Base-by-base conservation (phyloP, 2,113 vertebrate genomes). In the Illadopsis cleaveri region DNA sequence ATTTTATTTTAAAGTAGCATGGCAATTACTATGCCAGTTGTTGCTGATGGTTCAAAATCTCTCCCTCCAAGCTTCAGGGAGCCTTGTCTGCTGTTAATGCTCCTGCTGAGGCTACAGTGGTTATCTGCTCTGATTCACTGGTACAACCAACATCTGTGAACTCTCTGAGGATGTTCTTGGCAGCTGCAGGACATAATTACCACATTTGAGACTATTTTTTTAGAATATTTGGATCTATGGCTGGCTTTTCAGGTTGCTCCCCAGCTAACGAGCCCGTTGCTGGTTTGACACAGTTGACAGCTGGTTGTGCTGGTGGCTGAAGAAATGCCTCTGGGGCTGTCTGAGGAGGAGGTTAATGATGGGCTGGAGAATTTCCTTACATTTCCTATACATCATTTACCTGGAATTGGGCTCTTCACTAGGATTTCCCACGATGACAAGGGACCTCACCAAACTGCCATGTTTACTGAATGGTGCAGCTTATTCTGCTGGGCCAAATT, bases 121-220 rank as follows among this genome's bases (percentile, higher is more conserved):
- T 89, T 82, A 94, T 97, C 94, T 94, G 94, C 96, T 92, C 77
- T 80, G 92, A 94, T 97, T 96, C 97, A 81, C 70, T 62, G 95
- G 96, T 96, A 89, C 89, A 58, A 82, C 96, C 92, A 81, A 45
- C 95, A 71, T 95, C 96, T 96, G 82, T 81, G 92, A 98, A 91
- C 95, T 93, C 98, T 98, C 96, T 31, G 91, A 98, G 98, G 98
- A 96, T 58, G 8, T 86, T 71, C 94, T 94, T 97, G 97, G 98
- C 97, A 97, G 98, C 97, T 98, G 96, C 95, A 97, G 97, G 98
- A 97, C 96, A 75, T 98, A 98, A 98, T 98, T 98, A 98, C 96
- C 89, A 91, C 96, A 96, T 96, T 97, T 97, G 96, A 97, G 97
- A 97, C 96, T 97, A 97, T 97, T 97, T 98, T 98, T 98, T 97